phyloP scores from a whole-genome alignment of 2,888 invertebrate species.

The Autographa pulchrina region DNA sequence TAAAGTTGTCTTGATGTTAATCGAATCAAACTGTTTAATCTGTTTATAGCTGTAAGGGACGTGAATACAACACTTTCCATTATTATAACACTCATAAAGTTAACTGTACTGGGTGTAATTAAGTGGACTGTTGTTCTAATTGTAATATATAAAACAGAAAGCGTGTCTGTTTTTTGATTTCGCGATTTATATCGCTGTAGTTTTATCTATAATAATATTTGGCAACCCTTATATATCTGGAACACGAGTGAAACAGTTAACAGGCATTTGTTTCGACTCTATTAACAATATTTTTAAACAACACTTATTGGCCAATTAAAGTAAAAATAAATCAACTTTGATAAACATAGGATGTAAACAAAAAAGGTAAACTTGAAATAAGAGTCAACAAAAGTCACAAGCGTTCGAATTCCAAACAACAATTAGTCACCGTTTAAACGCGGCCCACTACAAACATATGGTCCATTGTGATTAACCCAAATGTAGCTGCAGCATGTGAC shows the following conservation, averaged over 20 bases:
- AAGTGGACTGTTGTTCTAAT: too few species aligned
- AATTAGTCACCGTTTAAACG: slow-evolving; percentile 46
- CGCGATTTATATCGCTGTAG: background rate
- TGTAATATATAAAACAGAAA: background rate
- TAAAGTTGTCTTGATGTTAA: slow-evolving; percentile 25
- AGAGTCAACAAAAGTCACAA: slow-evolving; percentile 28
- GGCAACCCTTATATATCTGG: background rate
- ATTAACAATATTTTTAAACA: background rate
- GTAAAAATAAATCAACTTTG: background rate
- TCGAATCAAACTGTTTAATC: slow-evolving; percentile 16
- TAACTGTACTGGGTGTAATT: slow-evolving; percentile 14
- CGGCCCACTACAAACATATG: slow-evolving; percentile 33
- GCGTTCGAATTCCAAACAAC: slow-evolving; percentile 36
- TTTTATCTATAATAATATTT: background rate
- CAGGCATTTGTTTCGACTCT: too few species aligned
- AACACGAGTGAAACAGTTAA: too few species aligned
- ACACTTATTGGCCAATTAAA: background rate
- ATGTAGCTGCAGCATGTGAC: slow-evolving; percentile 47
- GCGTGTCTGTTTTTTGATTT: background rate
- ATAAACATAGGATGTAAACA: background rate
- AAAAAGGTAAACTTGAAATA: slow-evolving; percentile 20
- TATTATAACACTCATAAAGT: slow-evolving; percentile 30
- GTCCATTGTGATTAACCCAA: slow-evolving; percentile 53
- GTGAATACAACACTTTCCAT: slow-evolving; percentile 31
- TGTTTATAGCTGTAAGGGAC: slow-evolving; percentile 17